A percentile compares a stretch with the other conserved stretches of the same genome.
Evolutionary conservation across 2,113 vertebrate genomes (phyloP).

Genomic region (Varanus salvator): DNA sequence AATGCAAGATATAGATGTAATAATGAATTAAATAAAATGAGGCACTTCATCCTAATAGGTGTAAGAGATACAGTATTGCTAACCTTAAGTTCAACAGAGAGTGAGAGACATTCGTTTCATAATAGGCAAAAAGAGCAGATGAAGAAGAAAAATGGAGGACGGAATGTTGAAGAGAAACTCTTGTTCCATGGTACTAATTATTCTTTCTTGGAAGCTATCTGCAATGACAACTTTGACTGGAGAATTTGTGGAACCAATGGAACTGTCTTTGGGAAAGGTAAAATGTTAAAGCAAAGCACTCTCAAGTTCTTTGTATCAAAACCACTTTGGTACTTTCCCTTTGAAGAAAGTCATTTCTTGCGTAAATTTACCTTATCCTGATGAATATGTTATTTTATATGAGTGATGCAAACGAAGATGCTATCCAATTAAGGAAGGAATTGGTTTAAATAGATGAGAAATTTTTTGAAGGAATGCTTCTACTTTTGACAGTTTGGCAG

Average conservation of each 20-base stretch:
- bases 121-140: slow-evolving; percentile 92
- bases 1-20: too few species aligned
- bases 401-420: not conserved
- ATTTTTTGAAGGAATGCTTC: not conserved
- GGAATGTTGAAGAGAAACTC: slow-evolving; percentile 74
- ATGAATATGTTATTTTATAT: not conserved
- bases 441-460: too few species aligned
- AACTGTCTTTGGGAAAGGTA: slow-evolving; percentile 87
- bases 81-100: not conserved
- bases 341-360: not conserved
- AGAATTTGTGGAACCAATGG: slow-evolving; percentile 88
- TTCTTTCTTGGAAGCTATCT: slow-evolving; percentile 73
- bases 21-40: too few species aligned
- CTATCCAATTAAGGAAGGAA: not conserved
- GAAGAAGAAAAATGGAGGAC: slow-evolving; percentile 79
- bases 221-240: slow-evolving; percentile 91
- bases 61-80: not conserved
- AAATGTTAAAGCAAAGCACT: not conserved
- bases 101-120: slow-evolving; percentile 5
- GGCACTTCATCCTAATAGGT: not conserved
- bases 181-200: slow-evolving; percentile 87
- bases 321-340: not conserved
- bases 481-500: not conserved
- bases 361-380: not conserved
- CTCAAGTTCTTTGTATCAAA: not conserved